Base-by-base conservation (phyloP, 2,797 vertebrate genomes). In the Coendou prehensilis region DNA sequence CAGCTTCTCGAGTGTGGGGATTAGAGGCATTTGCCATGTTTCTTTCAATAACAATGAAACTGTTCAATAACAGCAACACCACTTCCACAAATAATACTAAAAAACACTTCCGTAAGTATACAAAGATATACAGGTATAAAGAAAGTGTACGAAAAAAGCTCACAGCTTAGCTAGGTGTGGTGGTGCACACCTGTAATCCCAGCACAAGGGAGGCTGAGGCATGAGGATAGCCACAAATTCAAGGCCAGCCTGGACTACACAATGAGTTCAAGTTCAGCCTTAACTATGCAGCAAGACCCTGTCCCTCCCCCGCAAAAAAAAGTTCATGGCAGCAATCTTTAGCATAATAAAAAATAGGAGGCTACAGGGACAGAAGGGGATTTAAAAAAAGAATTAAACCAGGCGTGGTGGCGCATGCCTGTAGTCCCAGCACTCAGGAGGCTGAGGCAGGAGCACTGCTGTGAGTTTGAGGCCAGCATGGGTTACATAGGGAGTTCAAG, bases 51-150 rank as follows among this genome's bases (percentile, higher is more conserved):
- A 92, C 14, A 83, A 20, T 14, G 30, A 86, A 92, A 59, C 20
- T 54, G 26, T 81, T 6, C 50, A 41, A 41, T 41, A 41, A 41
- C 20, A 75, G 56, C n/a, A 80, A 85, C 56, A 73, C 33, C 56
- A 88, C 26, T 71, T 91, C 76, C 20, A 89, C 28, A 89, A 92
- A 89, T 75, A 94, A 61, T 89, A 50, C 54, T 64, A 91, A 54
- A 91, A 91, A 79, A 8, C 23, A 28, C n/a, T 90, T 75, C 33
- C 50, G 50, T 15, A 47, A 45, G 13, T 57, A 30, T 33, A 37
- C 69, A 94, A 86, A 87, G 45, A 73, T 50, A 63, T 14, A 89
- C 26, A 86, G 56, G 28, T 71, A 71, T 18, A 59, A 59, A 59
- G 20, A 59, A 20, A 59, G 17, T 59, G 10, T 59, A 22, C 57